Evolutionary conservation across 2,113 vertebrate genomes (phyloP).

Genomic region (Paratilapia polleni): DNA sequence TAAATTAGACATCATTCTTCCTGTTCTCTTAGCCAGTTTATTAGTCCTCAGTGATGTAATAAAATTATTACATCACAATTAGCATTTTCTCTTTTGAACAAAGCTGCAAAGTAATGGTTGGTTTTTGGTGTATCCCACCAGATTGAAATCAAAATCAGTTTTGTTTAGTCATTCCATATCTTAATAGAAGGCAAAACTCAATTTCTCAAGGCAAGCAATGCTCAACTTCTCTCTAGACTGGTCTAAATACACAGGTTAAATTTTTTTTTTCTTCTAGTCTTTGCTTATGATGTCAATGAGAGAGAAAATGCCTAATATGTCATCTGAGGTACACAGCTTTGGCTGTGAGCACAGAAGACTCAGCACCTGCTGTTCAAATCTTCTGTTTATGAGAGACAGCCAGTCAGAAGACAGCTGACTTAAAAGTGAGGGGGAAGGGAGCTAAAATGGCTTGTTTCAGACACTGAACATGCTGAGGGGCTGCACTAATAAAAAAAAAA

Average conservation of each 20-base stretch:
- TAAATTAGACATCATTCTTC: slow-evolving; percentile 13
- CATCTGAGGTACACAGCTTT: too few relatives aligned
- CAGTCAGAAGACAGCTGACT: background rate
- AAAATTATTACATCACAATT: background rate
- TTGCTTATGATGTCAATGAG: background rate
- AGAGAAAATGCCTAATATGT: background rate
- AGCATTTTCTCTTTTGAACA: background rate
- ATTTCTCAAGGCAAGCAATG: too few relatives aligned
- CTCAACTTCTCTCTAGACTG: too few relatives aligned
- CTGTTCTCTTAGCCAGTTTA: slow-evolving; percentile 12
- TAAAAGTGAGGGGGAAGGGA: too few relatives aligned
- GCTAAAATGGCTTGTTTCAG: too few relatives aligned
- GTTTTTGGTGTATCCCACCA: background rate
- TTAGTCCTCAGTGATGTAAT: slow-evolving; percentile 13
- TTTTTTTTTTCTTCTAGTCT: too few relatives aligned
- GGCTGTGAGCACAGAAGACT: background rate
- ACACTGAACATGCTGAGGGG: too few relatives aligned
- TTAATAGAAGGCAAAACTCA: too few relatives aligned
- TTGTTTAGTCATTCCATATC: too few relatives aligned
- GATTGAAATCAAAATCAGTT: too few relatives aligned
- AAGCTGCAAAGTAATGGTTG: background rate
- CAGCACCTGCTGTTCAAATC: background rate
- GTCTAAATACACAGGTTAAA: too few relatives aligned
- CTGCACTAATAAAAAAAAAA: too few relatives aligned
- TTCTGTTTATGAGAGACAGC: background rate